These are phyloP conservation scores for Mythimna albipuncta DNA, from an alignment of 2,888 invertebrate species.

Conservation along the genomic window DNA sequence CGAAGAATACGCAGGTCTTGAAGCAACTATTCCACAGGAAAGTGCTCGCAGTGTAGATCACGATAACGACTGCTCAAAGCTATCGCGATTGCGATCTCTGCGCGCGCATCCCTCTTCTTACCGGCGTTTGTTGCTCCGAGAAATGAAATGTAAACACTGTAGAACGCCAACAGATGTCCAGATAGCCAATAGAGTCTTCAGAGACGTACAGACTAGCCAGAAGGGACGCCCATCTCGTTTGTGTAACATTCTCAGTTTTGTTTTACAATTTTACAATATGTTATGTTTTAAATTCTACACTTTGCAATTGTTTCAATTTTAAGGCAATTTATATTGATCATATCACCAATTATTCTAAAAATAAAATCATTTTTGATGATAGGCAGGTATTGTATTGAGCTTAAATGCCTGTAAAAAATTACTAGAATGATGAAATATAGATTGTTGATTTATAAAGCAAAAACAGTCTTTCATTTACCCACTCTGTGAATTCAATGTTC, in stretches of 20 bases:
- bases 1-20: slow-evolving; percentile 70
- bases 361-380: neutral
- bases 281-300: neutral
- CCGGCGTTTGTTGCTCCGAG: slow-evolving; percentile 85
- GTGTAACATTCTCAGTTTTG: slow-evolving; percentile 1
- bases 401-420: neutral
- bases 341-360: neutral
- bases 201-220: slow-evolving; percentile 71
- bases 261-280: neutral
- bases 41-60: slow-evolving; percentile 77
- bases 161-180: slow-evolving; percentile 88
- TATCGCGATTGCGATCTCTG: slow-evolving; percentile 86
- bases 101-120: slow-evolving; percentile 81
- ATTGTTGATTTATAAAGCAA: neutral
- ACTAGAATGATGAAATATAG: slow-evolving; percentile 16
- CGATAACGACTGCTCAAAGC: slow-evolving; percentile 85
- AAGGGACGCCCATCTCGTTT: slow-evolving; percentile 63
- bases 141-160: slow-evolving; percentile 89
- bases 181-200: slow-evolving; percentile 86
- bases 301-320: neutral
- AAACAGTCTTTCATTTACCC: slow-evolving; percentile 8
- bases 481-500: slow-evolving; percentile 35
- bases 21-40: slow-evolving; percentile 68
- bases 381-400: neutral
- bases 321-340: neutral